Conservation (phyloP, 2,113 vertebrate species). For the Phycodurus eques region DNA sequence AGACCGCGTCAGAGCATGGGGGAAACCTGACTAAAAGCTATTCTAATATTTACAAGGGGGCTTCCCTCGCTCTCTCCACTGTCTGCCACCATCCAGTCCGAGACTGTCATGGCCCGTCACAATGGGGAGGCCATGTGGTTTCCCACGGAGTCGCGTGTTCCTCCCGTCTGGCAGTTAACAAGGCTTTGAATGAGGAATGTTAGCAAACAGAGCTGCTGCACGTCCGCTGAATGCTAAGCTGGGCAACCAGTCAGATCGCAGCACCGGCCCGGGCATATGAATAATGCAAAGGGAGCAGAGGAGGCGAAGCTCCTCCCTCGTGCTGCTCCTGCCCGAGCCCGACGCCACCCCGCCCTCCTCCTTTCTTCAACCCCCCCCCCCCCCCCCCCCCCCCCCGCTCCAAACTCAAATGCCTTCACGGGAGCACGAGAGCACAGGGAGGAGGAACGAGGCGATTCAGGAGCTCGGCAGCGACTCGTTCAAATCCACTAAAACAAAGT, state of each 20-base stretch:
- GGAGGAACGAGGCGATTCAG: constrained; percentile 45
- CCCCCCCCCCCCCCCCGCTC: constrained; percentile 48
- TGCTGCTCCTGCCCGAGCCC: constrained; percentile 36
- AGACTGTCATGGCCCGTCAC: constrained; percentile 77
- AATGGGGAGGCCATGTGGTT: constrained; percentile 83
- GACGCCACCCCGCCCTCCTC: constrained; percentile 42
- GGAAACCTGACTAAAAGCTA: constrained; percentile 36
- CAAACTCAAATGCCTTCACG: constrained; percentile 79
- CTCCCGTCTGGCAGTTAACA: constrained; percentile 89
- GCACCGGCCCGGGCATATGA: constrained; percentile 81
- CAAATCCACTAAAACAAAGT: constrained; percentile 29
- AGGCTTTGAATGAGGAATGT: constrained; percentile 95
- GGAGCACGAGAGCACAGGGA: constrained; percentile 38
- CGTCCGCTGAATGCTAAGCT: constrained; percentile 86
- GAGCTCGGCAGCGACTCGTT: constrained; percentile 51
- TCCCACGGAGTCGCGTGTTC: constrained; percentile 81
- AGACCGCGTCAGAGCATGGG: constrained; percentile 2
- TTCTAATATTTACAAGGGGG: constrained; percentile 42
- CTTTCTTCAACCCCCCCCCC: constrained; percentile 32
- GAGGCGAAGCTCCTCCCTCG: constrained; percentile 54
- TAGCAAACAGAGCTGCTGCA: constrained; percentile 89
- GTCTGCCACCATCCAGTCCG: constrained; percentile 59
- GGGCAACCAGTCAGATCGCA: constrained; percentile 79
- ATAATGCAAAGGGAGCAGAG: constrained; percentile 80
- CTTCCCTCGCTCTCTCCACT: constrained; percentile 33